These are phyloP conservation scores for Panonychus citri DNA, from an alignment of 1,140 invertebrate species.

Conservation along the genomic window DNA sequence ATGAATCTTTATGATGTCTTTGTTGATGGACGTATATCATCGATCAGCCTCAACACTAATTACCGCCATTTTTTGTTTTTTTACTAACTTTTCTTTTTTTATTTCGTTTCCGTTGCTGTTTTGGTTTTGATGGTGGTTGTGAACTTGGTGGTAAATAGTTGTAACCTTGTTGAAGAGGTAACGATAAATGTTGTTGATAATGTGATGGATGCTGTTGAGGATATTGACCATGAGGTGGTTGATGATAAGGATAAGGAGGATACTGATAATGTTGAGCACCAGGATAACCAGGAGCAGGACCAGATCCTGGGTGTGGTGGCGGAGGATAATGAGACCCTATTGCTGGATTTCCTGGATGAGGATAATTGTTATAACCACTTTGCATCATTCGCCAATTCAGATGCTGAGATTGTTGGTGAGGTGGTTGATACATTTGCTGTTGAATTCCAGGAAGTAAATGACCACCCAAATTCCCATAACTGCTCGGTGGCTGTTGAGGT, in stretches of 20 bases:
- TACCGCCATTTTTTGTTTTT: too few species aligned
- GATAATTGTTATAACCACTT: conserved; percentile 4
- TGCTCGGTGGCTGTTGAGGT: background rate
- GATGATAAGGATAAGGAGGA: background rate
- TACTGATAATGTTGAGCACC: background rate
- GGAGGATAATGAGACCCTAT: background rate
- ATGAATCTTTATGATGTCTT: too few species aligned
- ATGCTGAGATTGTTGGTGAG: background rate
- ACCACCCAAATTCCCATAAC: conserved; percentile 10
- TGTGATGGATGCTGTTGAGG: conserved; percentile 9
- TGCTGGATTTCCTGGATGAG: background rate
- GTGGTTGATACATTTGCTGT: background rate
- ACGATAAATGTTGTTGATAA: too few species aligned
- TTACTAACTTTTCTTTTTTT: too few species aligned
- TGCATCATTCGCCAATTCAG: conserved; percentile 21
- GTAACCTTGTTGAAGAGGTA: too few species aligned
- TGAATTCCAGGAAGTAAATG: background rate
- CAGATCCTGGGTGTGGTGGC: background rate
- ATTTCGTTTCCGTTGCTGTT: too few species aligned
- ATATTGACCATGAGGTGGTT: too few species aligned
- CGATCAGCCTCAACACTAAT: too few species aligned
- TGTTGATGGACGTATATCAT: conserved; percentile 77
- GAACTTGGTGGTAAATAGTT: too few species aligned
- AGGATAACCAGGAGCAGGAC: background rate
- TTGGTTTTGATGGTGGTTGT: too few species aligned